Conservation (phyloP, 2,113 vertebrate species). For the Bagarius yarrelli region DNA sequence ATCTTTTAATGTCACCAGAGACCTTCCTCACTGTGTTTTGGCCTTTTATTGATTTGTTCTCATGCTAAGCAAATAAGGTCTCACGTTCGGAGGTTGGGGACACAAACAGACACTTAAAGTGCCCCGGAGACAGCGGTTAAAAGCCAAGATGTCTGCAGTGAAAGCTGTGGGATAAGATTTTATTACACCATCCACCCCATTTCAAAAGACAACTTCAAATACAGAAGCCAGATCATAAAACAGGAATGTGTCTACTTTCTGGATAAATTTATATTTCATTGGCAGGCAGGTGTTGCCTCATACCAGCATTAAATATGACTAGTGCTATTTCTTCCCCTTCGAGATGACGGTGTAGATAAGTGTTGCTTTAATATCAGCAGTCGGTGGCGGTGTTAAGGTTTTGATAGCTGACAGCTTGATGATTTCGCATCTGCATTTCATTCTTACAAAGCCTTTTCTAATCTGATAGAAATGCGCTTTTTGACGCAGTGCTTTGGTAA, state of each 20-base stretch:
- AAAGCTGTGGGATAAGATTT: constrained; percentile 88
- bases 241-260: constrained; percentile 78
- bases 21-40: constrained; percentile 68
- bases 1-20: constrained; percentile 82
- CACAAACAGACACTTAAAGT: constrained; percentile 84
- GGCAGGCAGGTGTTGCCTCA: constrained; percentile 73
- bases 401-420: constrained; percentile 24
- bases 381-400: constrained; percentile 11
- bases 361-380: constrained; percentile 23
- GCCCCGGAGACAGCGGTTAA: constrained; percentile 80
- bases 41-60: constrained; percentile 91
- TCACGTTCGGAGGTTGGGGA: constrained; percentile 82
- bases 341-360: constrained; percentile 34
- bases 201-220: constrained; percentile 71
- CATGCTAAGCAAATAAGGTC: constrained; percentile 87
- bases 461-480: neutral
- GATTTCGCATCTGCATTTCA: constrained; percentile 3
- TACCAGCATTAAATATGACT: constrained; percentile 66
- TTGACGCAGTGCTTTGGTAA: neutral
- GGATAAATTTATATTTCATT: constrained; percentile 78
- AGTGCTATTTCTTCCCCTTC: constrained; percentile 11
- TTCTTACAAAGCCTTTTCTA: constrained; percentile 7
- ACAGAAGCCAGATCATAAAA: constrained; percentile 79
- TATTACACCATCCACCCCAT: constrained; percentile 75
- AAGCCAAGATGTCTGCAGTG: constrained; percentile 77